Conservation (phyloP, 2,113 vertebrate genomes). For the Penelope pileata region DNA sequence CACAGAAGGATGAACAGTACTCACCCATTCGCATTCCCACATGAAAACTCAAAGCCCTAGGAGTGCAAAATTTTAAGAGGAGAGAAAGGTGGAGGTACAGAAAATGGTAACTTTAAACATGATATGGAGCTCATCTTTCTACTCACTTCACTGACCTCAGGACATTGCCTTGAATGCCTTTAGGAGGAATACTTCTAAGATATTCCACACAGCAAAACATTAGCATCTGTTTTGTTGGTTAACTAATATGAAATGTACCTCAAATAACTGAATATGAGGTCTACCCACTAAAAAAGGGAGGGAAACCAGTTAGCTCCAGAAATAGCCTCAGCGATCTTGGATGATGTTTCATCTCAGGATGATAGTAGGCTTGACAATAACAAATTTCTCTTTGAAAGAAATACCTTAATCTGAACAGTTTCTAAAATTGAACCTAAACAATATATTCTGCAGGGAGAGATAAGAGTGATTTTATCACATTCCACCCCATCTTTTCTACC, state of each 20-base stretch:
- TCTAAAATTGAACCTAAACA: neutral
- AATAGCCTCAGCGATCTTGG: neutral
- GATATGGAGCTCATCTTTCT: neutral
- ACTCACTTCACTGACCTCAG: no score
- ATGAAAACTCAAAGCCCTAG: neutral
- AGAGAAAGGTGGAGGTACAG: neutral
- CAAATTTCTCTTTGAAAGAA: neutral
- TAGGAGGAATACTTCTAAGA: neutral
- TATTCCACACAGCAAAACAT: neutral
- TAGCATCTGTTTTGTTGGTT: neutral
- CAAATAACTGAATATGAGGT: neutral
- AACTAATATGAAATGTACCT: neutral
- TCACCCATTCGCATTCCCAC: accelerated
- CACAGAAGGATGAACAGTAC: accelerated
- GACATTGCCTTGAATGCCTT: neutral
- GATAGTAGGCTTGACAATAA: neutral
- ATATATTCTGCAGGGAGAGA: neutral
- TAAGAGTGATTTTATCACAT: neutral
- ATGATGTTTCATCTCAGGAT: neutral
- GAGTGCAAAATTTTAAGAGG: neutral
- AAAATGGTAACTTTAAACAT: neutral
- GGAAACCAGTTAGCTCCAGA: neutral
- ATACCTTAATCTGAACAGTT: neutral
- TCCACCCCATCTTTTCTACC: neutral
- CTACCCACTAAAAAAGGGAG: neutral